A percentile compares a stretch with the other conserved stretches of the same genome.
phyloP scores from a whole-genome alignment of 2,797 vertebrate species.

The Luscinia luscinia region DNA sequence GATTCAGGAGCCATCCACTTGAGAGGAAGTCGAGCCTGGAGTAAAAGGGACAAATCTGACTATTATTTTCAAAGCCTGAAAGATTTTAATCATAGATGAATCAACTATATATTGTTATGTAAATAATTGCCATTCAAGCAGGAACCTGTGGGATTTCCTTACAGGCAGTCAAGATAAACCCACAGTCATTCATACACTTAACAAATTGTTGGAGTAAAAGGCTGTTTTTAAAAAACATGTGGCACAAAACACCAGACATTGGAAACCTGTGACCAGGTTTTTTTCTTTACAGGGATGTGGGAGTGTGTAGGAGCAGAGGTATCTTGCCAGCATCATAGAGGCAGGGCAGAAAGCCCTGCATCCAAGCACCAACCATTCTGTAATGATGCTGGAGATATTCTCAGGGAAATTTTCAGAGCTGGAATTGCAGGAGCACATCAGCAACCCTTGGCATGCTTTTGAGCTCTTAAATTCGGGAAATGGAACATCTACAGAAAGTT shows the following conservation, averaged over 20 bases:
- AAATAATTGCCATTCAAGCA: slow-evolving; percentile 55
- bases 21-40: slow-evolving; percentile 91
- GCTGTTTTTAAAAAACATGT: not conserved
- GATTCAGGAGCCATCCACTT: slow-evolving; percentile 99
- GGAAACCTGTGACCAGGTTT: not conserved
- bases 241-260: not conserved
- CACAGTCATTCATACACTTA: slow-evolving; percentile 17
- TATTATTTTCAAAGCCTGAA: slow-evolving; percentile 51
- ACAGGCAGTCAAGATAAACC: slow-evolving; percentile 55
- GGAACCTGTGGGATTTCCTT: slow-evolving; percentile 51
- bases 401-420: not conserved
- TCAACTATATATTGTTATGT: slow-evolving; percentile 54
- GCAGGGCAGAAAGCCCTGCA: not conserved
- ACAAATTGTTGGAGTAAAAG: not conserved
- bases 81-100: slow-evolving; percentile 39
- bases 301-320: not conserved
- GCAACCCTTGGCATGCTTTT: not conserved
- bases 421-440: not conserved
- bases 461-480: not conserved
- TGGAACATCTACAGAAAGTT: not conserved
- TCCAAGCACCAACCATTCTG: not conserved
- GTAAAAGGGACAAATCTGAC: slow-evolving; percentile 47
- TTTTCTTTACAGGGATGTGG: not conserved
- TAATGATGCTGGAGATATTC: not conserved
- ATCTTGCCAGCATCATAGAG: not conserved